Percentiles rank a stretch among this genome's conserved stretches.
Conservation (phyloP, 2,113 vertebrate genomes). For the Actenoides hombroni region DNA sequence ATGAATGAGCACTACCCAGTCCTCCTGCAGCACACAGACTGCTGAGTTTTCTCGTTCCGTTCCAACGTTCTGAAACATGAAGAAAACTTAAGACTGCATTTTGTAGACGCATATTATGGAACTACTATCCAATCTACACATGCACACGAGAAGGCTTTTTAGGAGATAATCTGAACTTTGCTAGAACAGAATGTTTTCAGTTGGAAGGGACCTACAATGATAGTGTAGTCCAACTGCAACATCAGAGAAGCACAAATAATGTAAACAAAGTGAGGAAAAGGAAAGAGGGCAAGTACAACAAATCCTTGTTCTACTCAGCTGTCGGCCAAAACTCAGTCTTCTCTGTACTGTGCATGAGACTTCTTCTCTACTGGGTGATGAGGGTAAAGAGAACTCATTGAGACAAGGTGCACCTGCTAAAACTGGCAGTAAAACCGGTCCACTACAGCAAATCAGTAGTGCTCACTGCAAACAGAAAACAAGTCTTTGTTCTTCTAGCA, state of each 20-base stretch:
- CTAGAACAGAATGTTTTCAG: not conserved
- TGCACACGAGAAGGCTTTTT: not conserved
- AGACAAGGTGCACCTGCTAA: constrained; percentile 55
- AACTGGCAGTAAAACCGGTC: constrained; percentile 36
- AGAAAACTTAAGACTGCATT: not conserved
- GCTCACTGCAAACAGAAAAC: constrained; percentile 21
- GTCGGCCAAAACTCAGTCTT: not conserved
- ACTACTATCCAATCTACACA: not conserved
- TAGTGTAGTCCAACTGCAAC: not conserved
- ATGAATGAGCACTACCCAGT: not conserved
- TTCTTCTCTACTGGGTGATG: not conserved
- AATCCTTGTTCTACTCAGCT: not conserved
- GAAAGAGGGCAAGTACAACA: constrained; percentile 19
- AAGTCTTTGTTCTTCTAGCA: constrained; percentile 31
- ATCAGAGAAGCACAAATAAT: not conserved
- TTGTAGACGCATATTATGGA: not conserved
- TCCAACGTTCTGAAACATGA: not conserved
- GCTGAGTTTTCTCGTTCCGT: not conserved
- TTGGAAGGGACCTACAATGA: not conserved
- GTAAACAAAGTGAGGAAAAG: not conserved
- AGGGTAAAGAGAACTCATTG: constrained; percentile 21
- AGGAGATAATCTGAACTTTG: not conserved
- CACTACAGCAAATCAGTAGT: not conserved
- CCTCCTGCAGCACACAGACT: not conserved
- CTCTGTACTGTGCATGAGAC: not conserved